Percentiles rank a stretch among this genome's conserved stretches.
These are phyloP conservation scores for Plotosus lineatus DNA, from an alignment of 2,113 vertebrate species.

Conservation along the genomic window DNA sequence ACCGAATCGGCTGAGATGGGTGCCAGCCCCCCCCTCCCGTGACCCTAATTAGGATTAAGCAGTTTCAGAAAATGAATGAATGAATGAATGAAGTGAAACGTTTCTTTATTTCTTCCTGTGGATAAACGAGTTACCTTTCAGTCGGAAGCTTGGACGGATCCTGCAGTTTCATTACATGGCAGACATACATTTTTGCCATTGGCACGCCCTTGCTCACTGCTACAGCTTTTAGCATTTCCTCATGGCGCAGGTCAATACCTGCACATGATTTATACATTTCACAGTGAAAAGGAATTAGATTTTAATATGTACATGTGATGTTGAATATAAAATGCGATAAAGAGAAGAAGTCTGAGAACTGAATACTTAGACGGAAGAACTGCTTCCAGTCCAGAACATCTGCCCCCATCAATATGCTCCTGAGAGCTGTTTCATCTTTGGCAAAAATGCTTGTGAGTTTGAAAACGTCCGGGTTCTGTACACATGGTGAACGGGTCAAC, in stretches of 20 bases:
- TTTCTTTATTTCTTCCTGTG: no score
- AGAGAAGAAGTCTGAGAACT: neutral
- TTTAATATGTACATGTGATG: no score
- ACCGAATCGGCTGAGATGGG: no score
- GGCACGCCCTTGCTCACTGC: conserved; percentile 50
- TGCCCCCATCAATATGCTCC: conserved; percentile 49
- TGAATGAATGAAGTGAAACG: no score
- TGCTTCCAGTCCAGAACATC: conserved; percentile 59
- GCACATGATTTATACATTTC: neutral
- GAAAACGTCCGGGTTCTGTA: conserved; percentile 57
- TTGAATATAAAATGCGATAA: no score
- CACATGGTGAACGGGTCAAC: neutral
- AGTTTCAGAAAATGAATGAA: no score
- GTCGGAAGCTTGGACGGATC: conserved; percentile 49
- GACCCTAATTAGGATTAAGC: no score
- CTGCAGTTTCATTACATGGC: conserved; percentile 59
- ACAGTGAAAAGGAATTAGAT: neutral
- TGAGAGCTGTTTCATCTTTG: conserved; percentile 53
- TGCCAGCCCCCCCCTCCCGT: no score
- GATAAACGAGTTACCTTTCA: conserved; percentile 54
- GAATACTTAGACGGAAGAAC: conserved; percentile 59
- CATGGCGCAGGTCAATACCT: conserved; percentile 51
- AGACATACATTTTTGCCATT: conserved; percentile 21
- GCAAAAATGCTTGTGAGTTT: conserved; percentile 57
- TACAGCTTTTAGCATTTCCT: conserved; percentile 47